Conservation (phyloP, 2,797 vertebrate species). For the Sarcophilus harrisii region DNA sequence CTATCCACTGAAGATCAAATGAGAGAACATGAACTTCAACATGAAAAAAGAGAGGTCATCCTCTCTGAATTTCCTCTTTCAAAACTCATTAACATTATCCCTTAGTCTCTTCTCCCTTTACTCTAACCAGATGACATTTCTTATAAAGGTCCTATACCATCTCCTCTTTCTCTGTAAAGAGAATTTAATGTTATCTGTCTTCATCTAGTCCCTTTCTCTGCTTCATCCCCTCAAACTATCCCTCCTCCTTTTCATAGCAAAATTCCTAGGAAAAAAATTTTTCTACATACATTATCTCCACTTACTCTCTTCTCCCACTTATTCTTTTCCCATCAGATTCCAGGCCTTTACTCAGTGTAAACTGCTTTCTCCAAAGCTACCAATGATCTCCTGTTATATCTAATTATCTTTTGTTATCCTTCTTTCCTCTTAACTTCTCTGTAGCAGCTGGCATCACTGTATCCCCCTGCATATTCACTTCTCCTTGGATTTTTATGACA, state of each 20-base stretch:
- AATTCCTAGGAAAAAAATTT: background rate
- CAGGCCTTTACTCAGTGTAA: background rate
- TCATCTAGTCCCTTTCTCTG: background rate
- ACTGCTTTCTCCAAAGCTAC: background rate
- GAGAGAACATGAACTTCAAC: slow-evolving; percentile 49
- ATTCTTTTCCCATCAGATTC: background rate
- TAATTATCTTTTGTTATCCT: background rate
- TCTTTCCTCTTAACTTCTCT: background rate
- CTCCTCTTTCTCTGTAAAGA: background rate
- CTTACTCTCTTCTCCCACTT: background rate
- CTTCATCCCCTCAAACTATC: background rate
- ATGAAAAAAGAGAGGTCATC: slow-evolving; percentile 23
- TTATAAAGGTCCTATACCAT: background rate
- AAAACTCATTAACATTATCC: background rate
- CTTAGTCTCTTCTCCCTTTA: background rate
- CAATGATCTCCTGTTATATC: background rate
- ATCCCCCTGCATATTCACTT: background rate
- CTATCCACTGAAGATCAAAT: slow-evolving; percentile 32
- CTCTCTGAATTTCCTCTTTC: background rate
- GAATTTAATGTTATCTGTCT: background rate
- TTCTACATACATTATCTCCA: background rate
- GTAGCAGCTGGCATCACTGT: background rate
- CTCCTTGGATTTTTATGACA: background rate
- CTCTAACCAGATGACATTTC: background rate
- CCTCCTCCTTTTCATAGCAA: background rate